phyloP scores from a whole-genome alignment of 1,140 invertebrate species.

The Galendromus occidentalis region DNA sequence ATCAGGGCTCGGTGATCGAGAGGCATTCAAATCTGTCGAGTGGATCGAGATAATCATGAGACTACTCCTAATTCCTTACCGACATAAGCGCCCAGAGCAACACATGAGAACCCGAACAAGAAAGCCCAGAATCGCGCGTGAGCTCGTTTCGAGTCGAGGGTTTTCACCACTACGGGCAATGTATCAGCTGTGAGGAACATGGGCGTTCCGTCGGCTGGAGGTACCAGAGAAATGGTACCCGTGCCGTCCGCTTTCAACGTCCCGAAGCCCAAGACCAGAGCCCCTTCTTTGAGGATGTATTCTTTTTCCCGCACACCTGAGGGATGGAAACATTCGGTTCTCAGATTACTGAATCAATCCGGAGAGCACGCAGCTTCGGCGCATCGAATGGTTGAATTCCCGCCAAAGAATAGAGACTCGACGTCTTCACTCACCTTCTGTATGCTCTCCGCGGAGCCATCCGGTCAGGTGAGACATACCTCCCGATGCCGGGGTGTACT shows the following conservation, averaged over 20 bases:
- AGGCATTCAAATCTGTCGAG: no score
- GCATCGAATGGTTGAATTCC: no score
- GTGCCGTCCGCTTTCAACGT: conserved; percentile 23
- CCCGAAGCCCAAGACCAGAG: conserved; percentile 26
- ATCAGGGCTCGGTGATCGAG: not conserved
- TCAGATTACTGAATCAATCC: no score
- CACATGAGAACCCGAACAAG: conserved; percentile 21
- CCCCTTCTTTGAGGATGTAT: conserved; percentile 25
- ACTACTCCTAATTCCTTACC: conserved; percentile 17
- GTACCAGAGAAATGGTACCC: conserved; percentile 22
- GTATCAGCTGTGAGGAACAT: conserved; percentile 26
- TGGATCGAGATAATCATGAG: not conserved
- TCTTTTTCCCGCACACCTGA: conserved; percentile 27
- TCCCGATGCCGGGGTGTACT: conserved; percentile 17
- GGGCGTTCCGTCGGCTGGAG: conserved; percentile 19
- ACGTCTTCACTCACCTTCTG: not conserved
- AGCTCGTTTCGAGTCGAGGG: conserved; percentile 19
- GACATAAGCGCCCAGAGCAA: conserved; percentile 20
- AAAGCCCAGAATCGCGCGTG: conserved; percentile 22
- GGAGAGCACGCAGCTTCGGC: no score
- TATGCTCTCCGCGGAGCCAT: conserved; percentile 17
- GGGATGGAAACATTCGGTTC: no score
- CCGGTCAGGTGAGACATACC: conserved; percentile 12
- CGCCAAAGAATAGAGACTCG: not conserved
- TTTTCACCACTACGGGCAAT: conserved; percentile 23